These are phyloP conservation scores for Noctua fimbriata DNA, from an alignment of 2,888 invertebrate genomes.

Conservation along the genomic window DNA sequence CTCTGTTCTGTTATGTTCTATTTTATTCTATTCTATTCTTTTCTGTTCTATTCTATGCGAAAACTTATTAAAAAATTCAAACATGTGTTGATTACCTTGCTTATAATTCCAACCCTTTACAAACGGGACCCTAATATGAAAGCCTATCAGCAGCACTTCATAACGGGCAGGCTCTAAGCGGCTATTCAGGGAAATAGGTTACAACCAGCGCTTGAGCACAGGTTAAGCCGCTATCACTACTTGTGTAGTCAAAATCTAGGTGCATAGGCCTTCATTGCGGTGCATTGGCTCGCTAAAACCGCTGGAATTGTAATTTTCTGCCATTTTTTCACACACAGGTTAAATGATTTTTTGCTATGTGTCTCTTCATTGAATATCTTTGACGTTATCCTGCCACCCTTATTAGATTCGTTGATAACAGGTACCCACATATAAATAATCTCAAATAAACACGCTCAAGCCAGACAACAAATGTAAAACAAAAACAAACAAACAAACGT, in stretches of 20 bases:
- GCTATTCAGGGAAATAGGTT: constrained; percentile 59
- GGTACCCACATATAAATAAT: neutral
- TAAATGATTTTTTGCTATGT: neutral
- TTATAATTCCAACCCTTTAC: neutral
- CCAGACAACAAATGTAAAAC: neutral
- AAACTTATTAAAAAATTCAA: neutral
- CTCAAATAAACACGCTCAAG: neutral
- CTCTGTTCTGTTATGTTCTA: too few species aligned
- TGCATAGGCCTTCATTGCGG: neutral
- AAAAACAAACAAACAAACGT: too few species aligned
- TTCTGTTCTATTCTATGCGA: neutral
- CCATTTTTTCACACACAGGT: neutral
- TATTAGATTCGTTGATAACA: neutral
- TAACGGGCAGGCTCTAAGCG: constrained; percentile 16
- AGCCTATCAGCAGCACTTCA: constrained; percentile 13
- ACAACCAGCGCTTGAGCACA: constrained; percentile 27
- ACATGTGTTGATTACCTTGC: neutral
- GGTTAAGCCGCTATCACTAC: constrained; percentile 21
- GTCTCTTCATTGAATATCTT: neutral
- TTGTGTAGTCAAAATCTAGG: constrained; percentile 12
- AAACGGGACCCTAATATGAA: constrained; percentile 1
- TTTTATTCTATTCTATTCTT: too few species aligned
- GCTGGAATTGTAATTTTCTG: neutral
- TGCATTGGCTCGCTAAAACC: neutral
- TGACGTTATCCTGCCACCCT: neutral